A percentile compares a stretch with the other conserved stretches of the same genome.
These are phyloP conservation scores for Tolmerus cingulatus DNA, from an alignment of 2,888 invertebrate genomes.

Conservation along the genomic window DNA sequence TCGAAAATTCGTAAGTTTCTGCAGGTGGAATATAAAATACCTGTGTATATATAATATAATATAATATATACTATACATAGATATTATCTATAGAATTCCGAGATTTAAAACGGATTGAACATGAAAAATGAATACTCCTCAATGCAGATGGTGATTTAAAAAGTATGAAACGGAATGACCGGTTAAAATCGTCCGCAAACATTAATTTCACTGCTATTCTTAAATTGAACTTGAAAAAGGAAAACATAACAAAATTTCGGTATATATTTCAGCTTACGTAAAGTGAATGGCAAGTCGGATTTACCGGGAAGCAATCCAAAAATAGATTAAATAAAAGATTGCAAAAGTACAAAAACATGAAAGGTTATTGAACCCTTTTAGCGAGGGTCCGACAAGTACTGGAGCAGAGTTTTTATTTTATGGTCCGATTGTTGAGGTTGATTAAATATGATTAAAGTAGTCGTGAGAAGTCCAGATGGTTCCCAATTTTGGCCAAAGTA, in stretches of 20 bases:
- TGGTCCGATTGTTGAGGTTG: background rate
- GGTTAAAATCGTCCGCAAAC: background rate
- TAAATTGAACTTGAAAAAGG: background rate
- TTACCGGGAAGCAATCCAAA: background rate
- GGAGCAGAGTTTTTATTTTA: background rate
- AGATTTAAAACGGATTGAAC: background rate
- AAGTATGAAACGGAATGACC: background rate
- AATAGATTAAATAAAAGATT: background rate
- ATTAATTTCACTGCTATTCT: background rate
- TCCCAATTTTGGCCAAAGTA: background rate
- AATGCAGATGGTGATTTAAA: background rate
- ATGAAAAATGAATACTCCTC: background rate
- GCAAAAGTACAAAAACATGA: background rate
- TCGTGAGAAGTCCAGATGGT: background rate
- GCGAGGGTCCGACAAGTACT: background rate
- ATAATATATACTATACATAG: too few relatives aligned
- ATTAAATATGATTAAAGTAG: background rate
- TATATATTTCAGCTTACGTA: background rate
- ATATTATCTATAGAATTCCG: too few relatives aligned
- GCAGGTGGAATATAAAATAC: too few relatives aligned
- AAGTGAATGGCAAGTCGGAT: background rate
- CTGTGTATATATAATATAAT: too few relatives aligned
- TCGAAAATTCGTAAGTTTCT: too few relatives aligned
- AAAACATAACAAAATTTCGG: background rate
- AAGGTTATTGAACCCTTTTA: background rate